phyloP scores from a whole-genome alignment of 2,113 vertebrate species.

The Willisornis vidua region DNA sequence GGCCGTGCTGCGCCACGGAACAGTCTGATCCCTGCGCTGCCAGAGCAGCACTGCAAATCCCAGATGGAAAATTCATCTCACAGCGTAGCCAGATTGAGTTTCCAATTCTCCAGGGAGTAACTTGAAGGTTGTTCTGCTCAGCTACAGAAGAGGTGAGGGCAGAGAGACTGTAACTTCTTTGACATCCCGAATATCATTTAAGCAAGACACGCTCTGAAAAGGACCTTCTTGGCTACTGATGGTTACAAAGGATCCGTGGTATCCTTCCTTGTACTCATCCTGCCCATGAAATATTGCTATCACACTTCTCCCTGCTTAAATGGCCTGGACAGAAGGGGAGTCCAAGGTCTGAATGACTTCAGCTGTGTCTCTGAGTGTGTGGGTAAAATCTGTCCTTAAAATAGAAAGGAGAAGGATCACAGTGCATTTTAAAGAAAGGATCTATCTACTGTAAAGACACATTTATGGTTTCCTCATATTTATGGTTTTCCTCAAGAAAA shows the following conservation, averaged over 20 bases:
- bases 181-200: conserved; percentile 28
- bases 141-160: conserved; percentile 39
- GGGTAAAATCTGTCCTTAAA: conserved; percentile 42
- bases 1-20: conserved; percentile 58
- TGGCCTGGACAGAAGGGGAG: conserved; percentile 31
- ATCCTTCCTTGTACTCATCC: conserved; percentile 14
- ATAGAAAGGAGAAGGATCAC: conserved; percentile 43
- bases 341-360: conserved; percentile 53
- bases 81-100: conserved; percentile 63
- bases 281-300: conserved; percentile 33
- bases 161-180: conserved; percentile 26
- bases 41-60: conserved; percentile 73
- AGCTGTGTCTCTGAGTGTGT: neutral
- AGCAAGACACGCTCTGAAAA: neutral
- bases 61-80: conserved; percentile 74
- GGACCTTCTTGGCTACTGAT: neutral
- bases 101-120: conserved; percentile 55
- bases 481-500: conserved; percentile 44
- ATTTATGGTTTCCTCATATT: conserved; percentile 50
- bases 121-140: conserved; percentile 46
- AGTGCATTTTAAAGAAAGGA: conserved; percentile 4
- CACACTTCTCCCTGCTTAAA: neutral
- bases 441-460: neutral
- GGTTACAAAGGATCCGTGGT: neutral
- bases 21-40: conserved; percentile 68